phyloP scores from a whole-genome alignment of 2,888 invertebrate genomes.

The Ellobium chinense region DNA sequence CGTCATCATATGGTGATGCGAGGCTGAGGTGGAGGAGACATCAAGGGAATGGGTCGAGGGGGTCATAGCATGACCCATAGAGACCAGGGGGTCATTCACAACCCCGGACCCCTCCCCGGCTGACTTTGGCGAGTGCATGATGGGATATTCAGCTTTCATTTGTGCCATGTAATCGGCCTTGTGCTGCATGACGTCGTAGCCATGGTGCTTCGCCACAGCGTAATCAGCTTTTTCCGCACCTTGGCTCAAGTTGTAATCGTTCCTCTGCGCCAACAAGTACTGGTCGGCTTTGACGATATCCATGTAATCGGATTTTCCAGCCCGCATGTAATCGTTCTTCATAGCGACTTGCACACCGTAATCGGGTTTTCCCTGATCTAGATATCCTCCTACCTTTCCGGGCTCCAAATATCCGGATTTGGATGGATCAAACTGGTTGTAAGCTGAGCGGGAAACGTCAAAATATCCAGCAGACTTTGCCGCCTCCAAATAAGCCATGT shows the following conservation, averaged over 20 bases:
- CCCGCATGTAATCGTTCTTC: constrained; percentile 26
- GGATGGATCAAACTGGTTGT: constrained; percentile 29
- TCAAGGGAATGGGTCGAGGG: constrained; percentile 3
- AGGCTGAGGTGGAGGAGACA: neutral
- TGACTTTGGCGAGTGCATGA: constrained; percentile 29
- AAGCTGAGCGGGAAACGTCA: constrained; percentile 10
- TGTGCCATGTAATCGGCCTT: constrained; percentile 25
- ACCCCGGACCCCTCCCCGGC: neutral
- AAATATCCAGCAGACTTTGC: constrained; percentile 43
- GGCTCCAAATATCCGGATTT: constrained; percentile 15
- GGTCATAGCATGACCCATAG: constrained; percentile 4
- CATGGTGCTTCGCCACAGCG: neutral
- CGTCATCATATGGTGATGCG: constrained; percentile 18
- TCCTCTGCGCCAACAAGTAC: constrained; percentile 23
- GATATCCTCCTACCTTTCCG: constrained; percentile 5
- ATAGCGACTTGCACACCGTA: neutral
- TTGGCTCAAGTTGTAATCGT: constrained; percentile 5
- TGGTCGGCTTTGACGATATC: constrained; percentile 31
- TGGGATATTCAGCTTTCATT: constrained; percentile 27
- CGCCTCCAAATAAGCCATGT: constrained; percentile 42
- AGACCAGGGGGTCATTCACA: neutral
- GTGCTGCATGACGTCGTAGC: constrained; percentile 14
- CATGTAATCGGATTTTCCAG: constrained; percentile 29
- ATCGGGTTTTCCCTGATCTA: constrained; percentile 21
- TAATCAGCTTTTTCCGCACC: neutral